Conservation (phyloP, 2,888 invertebrate genomes). For the Polymixis lichenea region DNA sequence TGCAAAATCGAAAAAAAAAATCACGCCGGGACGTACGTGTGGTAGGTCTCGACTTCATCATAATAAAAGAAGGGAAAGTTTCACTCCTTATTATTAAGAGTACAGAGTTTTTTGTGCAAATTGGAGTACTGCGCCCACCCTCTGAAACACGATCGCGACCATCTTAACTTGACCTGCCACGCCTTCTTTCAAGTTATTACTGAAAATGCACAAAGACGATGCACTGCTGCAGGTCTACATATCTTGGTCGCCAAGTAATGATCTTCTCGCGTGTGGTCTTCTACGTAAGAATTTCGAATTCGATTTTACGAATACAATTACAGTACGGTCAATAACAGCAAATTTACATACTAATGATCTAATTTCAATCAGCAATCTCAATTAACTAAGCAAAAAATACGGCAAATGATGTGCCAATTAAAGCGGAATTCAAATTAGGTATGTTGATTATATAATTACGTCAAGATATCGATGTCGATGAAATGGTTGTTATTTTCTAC, state of each 20-base stretch:
- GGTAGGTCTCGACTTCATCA: slow-evolving; percentile 72
- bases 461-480: slow-evolving; percentile 75
- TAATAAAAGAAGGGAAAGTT: slow-evolving; percentile 76
- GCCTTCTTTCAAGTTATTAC: slow-evolving; percentile 67
- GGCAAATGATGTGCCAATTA: slow-evolving; percentile 77
- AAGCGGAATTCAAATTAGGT: slow-evolving; percentile 75
- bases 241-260: slow-evolving; percentile 76
- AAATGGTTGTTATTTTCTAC: slow-evolving; percentile 72
- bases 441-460: slow-evolving; percentile 76
- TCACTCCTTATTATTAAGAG: slow-evolving; percentile 74
- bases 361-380: slow-evolving; percentile 73
- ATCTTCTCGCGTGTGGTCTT: slow-evolving; percentile 83
- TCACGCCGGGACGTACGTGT: slow-evolving; percentile 60
- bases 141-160: slow-evolving; percentile 75
- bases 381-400: slow-evolving; percentile 74
- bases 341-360: slow-evolving; percentile 77
- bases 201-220: slow-evolving; percentile 69
- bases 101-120: slow-evolving; percentile 75
- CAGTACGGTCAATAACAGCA: slow-evolving; percentile 70
- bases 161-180: slow-evolving; percentile 68
- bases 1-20: slow-evolving; percentile 54
- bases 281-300: slow-evolving; percentile 74
- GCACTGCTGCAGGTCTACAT: slow-evolving; percentile 68
- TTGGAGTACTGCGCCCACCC: slow-evolving; percentile 79
- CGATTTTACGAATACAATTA: slow-evolving; percentile 75